These are phyloP conservation scores for Stylophora pistillata DNA, from an alignment of 64 coral and sea anemone genomes.

Conservation along the genomic window DNA sequence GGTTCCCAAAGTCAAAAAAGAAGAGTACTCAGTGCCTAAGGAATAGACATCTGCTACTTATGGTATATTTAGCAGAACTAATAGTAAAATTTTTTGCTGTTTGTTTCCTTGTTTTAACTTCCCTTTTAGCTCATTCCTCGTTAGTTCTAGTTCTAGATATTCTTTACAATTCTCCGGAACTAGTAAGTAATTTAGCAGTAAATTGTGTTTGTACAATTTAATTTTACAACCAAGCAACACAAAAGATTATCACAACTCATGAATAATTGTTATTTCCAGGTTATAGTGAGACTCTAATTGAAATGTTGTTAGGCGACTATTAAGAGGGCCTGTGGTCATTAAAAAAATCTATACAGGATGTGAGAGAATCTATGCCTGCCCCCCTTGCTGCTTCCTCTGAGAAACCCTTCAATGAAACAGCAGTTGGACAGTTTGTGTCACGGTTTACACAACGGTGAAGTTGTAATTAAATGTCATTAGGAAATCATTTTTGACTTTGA, in stretches of 20 bases:
- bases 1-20: conserved; percentile 36
- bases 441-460: background rate
- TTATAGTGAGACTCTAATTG: background rate
- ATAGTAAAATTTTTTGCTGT: too few relatives aligned
- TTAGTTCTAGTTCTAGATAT: too few relatives aligned
- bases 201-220: too few relatives aligned
- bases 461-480: too few relatives aligned
- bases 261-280: background rate
- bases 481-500: too few relatives aligned
- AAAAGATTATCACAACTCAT: too few relatives aligned
- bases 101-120: too few relatives aligned
- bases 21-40: conserved; percentile 18
- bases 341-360: conserved; percentile 13
- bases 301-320: background rate
- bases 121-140: too few relatives aligned
- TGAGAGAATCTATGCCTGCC: background rate
- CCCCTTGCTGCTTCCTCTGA: conserved; percentile 17
- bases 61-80: too few relatives aligned
- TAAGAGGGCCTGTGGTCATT: background rate
- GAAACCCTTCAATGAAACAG: conserved; percentile 36
- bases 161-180: too few relatives aligned
- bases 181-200: too few relatives aligned
- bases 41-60: background rate
- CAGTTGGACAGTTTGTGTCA: conserved; percentile 21
- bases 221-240: too few relatives aligned